A percentile compares a stretch with the other conserved stretches of the same genome.
These are phyloP conservation scores for Abscondita cerata DNA, from an alignment of 2,888 invertebrate species.

Conservation along the genomic window DNA sequence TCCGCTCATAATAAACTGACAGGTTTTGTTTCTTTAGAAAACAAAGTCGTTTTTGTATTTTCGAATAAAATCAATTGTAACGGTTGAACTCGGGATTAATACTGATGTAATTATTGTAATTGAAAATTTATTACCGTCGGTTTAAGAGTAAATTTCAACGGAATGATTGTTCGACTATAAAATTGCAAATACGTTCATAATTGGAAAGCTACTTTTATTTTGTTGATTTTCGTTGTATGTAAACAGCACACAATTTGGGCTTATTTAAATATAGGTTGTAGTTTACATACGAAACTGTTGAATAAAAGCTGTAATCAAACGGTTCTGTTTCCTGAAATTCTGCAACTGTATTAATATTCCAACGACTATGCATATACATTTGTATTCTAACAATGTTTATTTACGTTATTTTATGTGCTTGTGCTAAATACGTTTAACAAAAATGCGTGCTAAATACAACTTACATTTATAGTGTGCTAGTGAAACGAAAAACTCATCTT, in stretches of 20 bases:
- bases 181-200: no score
- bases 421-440: slow-evolving; percentile 11
- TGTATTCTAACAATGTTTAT: slow-evolving; percentile 19
- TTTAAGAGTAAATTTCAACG: no score
- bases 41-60: no score
- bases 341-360: slow-evolving; percentile 18
- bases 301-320: neutral
- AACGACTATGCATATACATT: slow-evolving; percentile 19
- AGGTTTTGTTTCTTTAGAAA: no score
- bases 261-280: slow-evolving; percentile 11
- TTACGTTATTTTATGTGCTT: slow-evolving; percentile 3
- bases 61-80: no score
- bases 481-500: neutral
- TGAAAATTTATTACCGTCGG: no score
- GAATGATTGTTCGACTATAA: no score
- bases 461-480: neutral
- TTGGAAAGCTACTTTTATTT: slow-evolving; percentile 6
- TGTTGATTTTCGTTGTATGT: neutral
- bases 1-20: no score
- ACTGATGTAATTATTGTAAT: no score
- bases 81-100: no score
- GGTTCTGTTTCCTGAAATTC: slow-evolving; percentile 15
- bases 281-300: slow-evolving; percentile 13
- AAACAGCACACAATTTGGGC: neutral
- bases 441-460: slow-evolving; percentile 9